Evolutionary conservation across 2,888 invertebrate species (phyloP), one percentile per base, ranked within the genome.

Genomic region (Dexiosoma caninum): DNA sequence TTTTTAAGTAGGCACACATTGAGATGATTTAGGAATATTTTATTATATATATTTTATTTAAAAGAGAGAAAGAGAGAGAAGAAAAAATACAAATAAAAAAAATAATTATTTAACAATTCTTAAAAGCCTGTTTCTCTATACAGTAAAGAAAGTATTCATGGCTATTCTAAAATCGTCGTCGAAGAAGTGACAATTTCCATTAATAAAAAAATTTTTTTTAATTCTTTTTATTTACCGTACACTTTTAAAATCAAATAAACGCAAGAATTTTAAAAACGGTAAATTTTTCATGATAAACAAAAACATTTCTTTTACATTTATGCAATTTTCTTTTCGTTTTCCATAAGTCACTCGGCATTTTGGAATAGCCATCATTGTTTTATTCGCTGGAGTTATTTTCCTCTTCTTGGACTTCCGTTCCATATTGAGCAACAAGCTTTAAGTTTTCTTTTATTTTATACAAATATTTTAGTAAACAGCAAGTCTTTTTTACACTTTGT

Each of bases 1-100:
- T 84, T 12, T 57, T 72, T 32, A 82, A 67, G 78, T 53, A 81
- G 72, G 77, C 81, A 77, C 42, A 77, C 72, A 85, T 87, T 84
- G 87, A 85, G 85, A 88, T 86, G 42, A 49, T 71, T 75, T 66
- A 12, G 32, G 40, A 59, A 42, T 42, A 44, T 62, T 71, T 69
- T 37, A 30, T 27, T 80, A 30, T 14, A 30, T 51, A 3, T 51
- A 14, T 70, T 67, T 49, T 37, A 64, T 66, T 49, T 42, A 59
- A 75, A 57, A 76, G 42, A 76, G 60, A 80, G 60, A 71, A 62
- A 67, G 40, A 80, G 49, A 80, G 53, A 76, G 12, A 51, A 76
- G 12, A 51, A 4, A 75, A 46, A 66, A 59, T 53, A 71, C 57
- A 42, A 62, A 40, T 57, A 60, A 67, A 12, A 46, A 14, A 10